These are phyloP conservation scores for Amiota mariae DNA, from an alignment of 2,888 invertebrate genomes.

Conservation along the genomic window DNA sequence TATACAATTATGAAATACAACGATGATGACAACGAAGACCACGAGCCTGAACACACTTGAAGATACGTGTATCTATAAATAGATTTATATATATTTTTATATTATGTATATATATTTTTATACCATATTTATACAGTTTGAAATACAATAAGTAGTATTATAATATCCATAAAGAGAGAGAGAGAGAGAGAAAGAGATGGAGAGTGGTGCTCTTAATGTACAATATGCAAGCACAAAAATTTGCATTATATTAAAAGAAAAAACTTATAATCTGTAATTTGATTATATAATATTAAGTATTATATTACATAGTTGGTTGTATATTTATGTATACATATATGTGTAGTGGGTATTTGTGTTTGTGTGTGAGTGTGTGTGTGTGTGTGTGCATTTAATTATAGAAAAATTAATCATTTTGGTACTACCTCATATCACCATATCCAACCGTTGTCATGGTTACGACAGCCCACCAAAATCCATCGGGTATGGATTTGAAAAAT, in stretches of 20 bases:
- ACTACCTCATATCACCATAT: constrained; percentile 98
- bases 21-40: constrained; percentile 20
- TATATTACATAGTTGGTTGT: constrained; percentile 16
- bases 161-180: too few relatives aligned
- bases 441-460: constrained; percentile 99
- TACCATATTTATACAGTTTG: constrained; percentile 9
- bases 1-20: constrained; percentile 23
- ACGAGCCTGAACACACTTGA: constrained; percentile 20
- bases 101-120: constrained; percentile 35
- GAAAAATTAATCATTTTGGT: constrained; percentile 42
- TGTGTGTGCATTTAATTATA: constrained; percentile 15
- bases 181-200: too few relatives aligned
- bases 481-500: constrained; percentile 99
- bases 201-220: too few relatives aligned
- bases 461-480: constrained; percentile 99
- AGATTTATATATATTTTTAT: neutral
- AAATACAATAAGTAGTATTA: too few relatives aligned
- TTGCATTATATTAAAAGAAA: too few relatives aligned
- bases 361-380: neutral
- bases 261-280: too few relatives aligned
- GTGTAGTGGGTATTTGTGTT: neutral
- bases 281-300: neutral
- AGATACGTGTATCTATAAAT: too few relatives aligned
- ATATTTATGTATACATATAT: constrained; percentile 19
- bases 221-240: too few relatives aligned